phyloP scores from a whole-genome alignment of 2,888 invertebrate genomes.

The Tachina lurida region DNA sequence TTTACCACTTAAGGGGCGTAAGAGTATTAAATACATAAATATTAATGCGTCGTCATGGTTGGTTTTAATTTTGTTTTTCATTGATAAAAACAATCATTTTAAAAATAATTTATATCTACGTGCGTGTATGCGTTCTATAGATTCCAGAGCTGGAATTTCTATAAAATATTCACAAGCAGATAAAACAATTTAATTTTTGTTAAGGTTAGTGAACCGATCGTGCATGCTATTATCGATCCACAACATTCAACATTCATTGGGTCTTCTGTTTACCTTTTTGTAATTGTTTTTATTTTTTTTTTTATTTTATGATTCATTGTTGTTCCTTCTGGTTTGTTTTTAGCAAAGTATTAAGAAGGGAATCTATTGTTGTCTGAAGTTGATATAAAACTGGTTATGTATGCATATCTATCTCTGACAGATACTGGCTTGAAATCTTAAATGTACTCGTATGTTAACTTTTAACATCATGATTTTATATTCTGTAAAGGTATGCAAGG shows the following conservation, averaged over 20 bases:
- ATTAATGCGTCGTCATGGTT: constrained; percentile 45
- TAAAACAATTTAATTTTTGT: constrained; percentile 43
- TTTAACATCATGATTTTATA: constrained; percentile 2
- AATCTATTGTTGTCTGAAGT: constrained; percentile 49
- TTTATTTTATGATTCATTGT: constrained; percentile 29
- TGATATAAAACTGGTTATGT: constrained; percentile 52
- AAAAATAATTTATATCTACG: constrained; percentile 2
- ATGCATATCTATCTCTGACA: not conserved
- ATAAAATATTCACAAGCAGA: not conserved
- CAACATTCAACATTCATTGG: constrained; percentile 41
- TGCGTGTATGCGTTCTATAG: not conserved
- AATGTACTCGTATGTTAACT: not conserved
- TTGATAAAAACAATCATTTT: not conserved
- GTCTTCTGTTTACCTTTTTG: constrained; percentile 55
- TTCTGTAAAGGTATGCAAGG: constrained; percentile 67
- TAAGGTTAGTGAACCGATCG: constrained; percentile 70
- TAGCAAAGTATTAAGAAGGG: constrained; percentile 40
- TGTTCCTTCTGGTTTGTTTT: constrained; percentile 31
- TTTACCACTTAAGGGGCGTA: constrained; percentile 31
- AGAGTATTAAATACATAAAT: constrained; percentile 21
- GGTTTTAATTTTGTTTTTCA: constrained; percentile 23
- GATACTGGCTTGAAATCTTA: constrained; percentile 18
- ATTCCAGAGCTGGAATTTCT: constrained; percentile 22
- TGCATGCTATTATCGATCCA: constrained; percentile 39
- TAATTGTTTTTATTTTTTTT: not conserved